Evolutionary conservation across 2,888 invertebrate species (phyloP), one percentile per base, ranked within the genome.

Genomic region (Plusia festucae): DNA sequence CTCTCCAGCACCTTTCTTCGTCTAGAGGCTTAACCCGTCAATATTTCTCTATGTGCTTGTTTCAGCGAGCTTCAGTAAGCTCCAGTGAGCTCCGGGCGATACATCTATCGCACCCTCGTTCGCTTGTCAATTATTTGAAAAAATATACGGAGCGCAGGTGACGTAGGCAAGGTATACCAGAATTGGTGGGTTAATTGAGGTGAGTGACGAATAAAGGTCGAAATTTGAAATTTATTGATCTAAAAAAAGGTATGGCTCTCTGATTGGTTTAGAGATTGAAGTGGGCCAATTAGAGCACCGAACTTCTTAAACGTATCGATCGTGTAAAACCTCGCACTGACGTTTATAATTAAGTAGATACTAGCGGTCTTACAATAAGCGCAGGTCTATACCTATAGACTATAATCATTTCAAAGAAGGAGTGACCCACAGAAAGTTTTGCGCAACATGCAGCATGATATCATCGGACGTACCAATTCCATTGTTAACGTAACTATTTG

Each of bases 111-210:
- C 81, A 93, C 92, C 93, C 93, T 91, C 84, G 90, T 93, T 88
- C 76, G 59, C 78, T 82, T 90, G 93, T 93, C 93, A 93, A 93
- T 93, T 93, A 92, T 85, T 79, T 73, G 81, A 73, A 79, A 76
- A 79, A 81, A 82, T 70, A 69, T 60, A 79, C 61, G 30, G 27
- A 51, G 24, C 30, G 55, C 68, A 68, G 66, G 64, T 68, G 63
- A 78, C 66, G 61, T 57, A 61, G 64, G 60, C 40, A 58, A 60
- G 57, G 34, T 74, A 60, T 67, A 56, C 27, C 9, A 34, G 24
- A 46, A 57, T 15, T 24, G 53, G 52, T 9, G 32, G 54, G 59
- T 51, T 64, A 63, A 64, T 63, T 78, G 53, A 53, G 62, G 65
- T 56, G 24, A 32, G 51, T 53, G 56, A 65, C 11, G 44, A 65